A percentile compares a stretch with the other conserved stretches of the same genome.
These are phyloP conservation scores for Alcedo quadribrachys DNA, from an alignment of 2,797 vertebrate genomes.

Conservation along the genomic window DNA sequence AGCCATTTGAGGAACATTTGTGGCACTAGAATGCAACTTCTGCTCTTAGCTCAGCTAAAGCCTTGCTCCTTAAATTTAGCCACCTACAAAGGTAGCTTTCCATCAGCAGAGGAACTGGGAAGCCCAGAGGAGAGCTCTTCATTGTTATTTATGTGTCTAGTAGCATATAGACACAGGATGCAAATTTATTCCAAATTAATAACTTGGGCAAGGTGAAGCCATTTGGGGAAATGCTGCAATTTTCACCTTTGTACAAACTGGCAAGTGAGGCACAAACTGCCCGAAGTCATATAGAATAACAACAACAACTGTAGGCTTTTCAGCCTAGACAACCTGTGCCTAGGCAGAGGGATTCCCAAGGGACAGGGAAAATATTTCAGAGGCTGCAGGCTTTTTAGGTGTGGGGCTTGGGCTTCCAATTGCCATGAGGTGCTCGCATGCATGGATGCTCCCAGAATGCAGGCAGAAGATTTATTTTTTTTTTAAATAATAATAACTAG, in stretches of 20 bases:
- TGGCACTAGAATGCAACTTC: neutral
- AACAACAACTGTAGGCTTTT: neutral
- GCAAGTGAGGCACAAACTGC: neutral
- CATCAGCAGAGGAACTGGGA: neutral
- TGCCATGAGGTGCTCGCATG: neutral
- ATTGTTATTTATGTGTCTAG: neutral
- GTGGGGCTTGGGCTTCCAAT: neutral
- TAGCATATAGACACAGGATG: neutral
- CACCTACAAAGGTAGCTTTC: neutral
- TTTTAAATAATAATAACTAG: neutral
- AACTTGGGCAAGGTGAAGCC: neutral
- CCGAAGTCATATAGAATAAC: accelerated
- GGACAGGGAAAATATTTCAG: neutral
- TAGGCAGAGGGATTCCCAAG: neutral
- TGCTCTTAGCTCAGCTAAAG: neutral
- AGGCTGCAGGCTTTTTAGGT: neutral
- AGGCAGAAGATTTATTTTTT: neutral
- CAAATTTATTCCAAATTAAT: neutral
- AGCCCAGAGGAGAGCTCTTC: neutral
- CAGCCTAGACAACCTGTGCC: neutral
- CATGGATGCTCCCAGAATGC: neutral
- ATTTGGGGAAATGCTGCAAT: neutral
- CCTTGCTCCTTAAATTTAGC: neutral
- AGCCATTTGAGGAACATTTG: neutral
- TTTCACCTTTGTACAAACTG: neutral